Evolutionary conservation across 1,140 invertebrate genomes (phyloP), one percentile per base, ranked within the genome.

Genomic region (Streblospio benedicti): DNA sequence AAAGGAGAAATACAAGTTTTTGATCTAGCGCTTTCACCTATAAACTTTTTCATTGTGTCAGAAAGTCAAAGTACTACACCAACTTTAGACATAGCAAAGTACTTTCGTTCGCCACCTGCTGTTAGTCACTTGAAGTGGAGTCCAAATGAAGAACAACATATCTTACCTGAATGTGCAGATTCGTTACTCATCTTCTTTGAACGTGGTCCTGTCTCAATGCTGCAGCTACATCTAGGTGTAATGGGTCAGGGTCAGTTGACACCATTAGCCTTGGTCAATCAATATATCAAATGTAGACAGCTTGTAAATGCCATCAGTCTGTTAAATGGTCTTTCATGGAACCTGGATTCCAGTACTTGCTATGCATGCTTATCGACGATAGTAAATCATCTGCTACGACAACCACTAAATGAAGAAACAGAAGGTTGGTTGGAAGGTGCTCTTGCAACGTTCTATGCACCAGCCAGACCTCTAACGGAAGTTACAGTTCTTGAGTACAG

Each of bases 1-100:
- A 79, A 82, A 62, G 85, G 87, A 5, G 85, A 88, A 67, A 78
- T 89, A 54, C 87, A 90, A 79, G 86, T 86, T 72, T 47, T 12
- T 59, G 14, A 20, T 27, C 16, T 12, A 5, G 25, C 14, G n/a
- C 47, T 56, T 6, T 12, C 18, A 45, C 18, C 18, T 56, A 6
- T 31, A 47, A 30, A 14, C 25, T 31, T 31, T 9, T 20, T 12
- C 5, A 5, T 14, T 31, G n/a, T 27, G 5, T 20, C 27, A 18
- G 16, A 14, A 53, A 14, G 27, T 30, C 5, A 20, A 5, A 4
- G n/a, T 9, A 9, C 35, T 9, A 38, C 35, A 38, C 9, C 9
- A n/a, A 38, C n/a, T 9, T 38, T 38, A 38, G 9, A 38, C 9
- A 38, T 38, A 38, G 35, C 35, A 38, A 9, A 38, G 9, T 38